Evolutionary conservation across 1,140 invertebrate species (phyloP), one percentile per base, ranked within the genome.

Genomic region (Drosophila orena): DNA sequence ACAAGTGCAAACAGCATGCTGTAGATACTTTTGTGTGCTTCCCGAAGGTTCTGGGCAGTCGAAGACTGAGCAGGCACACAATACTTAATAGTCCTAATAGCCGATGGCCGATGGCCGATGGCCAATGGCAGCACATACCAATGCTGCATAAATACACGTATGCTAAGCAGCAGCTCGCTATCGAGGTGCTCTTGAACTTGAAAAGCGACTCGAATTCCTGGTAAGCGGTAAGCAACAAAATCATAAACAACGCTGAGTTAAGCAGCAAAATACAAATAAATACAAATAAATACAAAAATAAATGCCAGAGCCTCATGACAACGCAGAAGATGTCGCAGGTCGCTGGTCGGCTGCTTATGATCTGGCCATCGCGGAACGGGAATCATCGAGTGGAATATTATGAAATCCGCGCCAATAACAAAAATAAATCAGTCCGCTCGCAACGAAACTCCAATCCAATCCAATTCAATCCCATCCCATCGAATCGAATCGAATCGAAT

Each of bases 351-450:
- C 4, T n/a, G 66, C 40, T 22, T 44, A n/a, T 71, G 59, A 75
- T 69, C 50, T 52, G 47, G 56, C 56, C 57, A 56, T 24, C 4
- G 30, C 27, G 22, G 47, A 57, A 37, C 50, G 79, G 72, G 78
- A 80, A 71, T 5, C 24, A 24, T 38, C 55, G 64, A 77, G 37
- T 62, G 60, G 73, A 81, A 61, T 85, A 77, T 85, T 85, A 81
- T 77, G 81, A 85, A 85, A 77, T 77, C 59, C 4, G 65, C 68
- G 81, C 77, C 77, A 70, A 81, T 70, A 85, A 85, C 81, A 85
- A 85, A 84, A 57, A 85, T 85, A 86, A 85, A 86, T 85, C 81
- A 50, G 27, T 72, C 14, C 14, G 38, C 7, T 61, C 44, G 27
- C 12, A 34, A 20, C 42, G 42, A 1, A 11, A 37, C 27, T 62